A percentile compares a stretch with the other conserved stretches of the same genome.
Conservation (phyloP, 2,888 invertebrate species). For the Cynaeus angustus region DNA sequence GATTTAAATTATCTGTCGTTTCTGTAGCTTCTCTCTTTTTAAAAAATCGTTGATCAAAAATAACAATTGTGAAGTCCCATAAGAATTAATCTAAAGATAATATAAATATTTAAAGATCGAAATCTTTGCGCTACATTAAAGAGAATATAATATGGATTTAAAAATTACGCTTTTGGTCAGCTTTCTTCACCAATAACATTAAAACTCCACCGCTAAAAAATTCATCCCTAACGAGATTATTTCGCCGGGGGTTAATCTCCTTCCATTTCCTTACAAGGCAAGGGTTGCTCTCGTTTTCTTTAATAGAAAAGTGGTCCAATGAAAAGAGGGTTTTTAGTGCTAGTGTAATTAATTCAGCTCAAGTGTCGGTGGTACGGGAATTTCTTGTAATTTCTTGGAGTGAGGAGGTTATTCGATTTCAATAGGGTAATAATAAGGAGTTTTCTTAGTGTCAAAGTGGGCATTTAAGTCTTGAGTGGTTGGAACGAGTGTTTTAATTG, state of each 20-base stretch:
- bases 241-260: slow-evolving; percentile 3
- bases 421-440: slow-evolving; percentile 13
- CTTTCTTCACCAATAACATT: neutral
- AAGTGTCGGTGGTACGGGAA: slow-evolving; percentile 12
- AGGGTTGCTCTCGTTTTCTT: slow-evolving; percentile 15
- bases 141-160: no score
- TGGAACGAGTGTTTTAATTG: slow-evolving; percentile 12
- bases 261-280: slow-evolving; percentile 3
- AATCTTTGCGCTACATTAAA: no score
- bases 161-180: neutral
- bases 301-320: slow-evolving; percentile 8
- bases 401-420: slow-evolving; percentile 13
- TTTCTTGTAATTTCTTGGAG: slow-evolving; percentile 13
- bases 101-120: no score
- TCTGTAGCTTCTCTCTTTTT: no score
- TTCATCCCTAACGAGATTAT: slow-evolving; percentile 4
- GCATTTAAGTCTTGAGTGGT: slow-evolving; percentile 15
- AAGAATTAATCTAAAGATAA: no score
- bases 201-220: neutral
- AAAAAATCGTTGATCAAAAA: no score
- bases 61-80: no score
- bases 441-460: slow-evolving; percentile 13
- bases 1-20: no score
- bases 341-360: slow-evolving; percentile 10
- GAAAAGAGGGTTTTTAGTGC: slow-evolving; percentile 15